These are phyloP conservation scores for Brienomyrus longianalis DNA, from an alignment of 2,113 vertebrate species.

Conservation along the genomic window DNA sequence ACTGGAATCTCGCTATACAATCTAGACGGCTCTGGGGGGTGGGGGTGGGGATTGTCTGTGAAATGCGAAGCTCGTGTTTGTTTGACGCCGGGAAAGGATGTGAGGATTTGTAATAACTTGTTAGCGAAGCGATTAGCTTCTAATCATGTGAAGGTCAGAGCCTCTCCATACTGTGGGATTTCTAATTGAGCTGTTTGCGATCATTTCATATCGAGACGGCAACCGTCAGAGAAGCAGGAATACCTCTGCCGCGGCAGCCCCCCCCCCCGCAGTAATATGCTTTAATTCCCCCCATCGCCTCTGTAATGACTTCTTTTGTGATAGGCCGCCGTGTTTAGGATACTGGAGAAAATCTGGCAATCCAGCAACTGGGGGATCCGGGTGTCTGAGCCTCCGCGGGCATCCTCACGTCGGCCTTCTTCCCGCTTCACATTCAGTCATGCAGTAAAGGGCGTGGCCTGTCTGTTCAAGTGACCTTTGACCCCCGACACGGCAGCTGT, in stretches of 20 bases:
- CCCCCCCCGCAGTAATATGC: slow-evolving; percentile 44
- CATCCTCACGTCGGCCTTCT: not conserved
- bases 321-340: slow-evolving; percentile 24
- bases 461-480: not conserved
- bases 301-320: slow-evolving; percentile 45
- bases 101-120: slow-evolving; percentile 26
- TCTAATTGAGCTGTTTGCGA: slow-evolving; percentile 57
- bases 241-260: slow-evolving; percentile 28
- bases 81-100: slow-evolving; percentile 8
- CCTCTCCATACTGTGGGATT: slow-evolving; percentile 30
- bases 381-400: too few relatives aligned
- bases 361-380: not conserved
- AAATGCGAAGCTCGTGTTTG: slow-evolving; percentile 44
- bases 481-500: not conserved
- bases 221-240: slow-evolving; percentile 32
- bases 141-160: slow-evolving; percentile 53
- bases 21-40: slow-evolving; percentile 28
- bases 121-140: slow-evolving; percentile 30
- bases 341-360: slow-evolving; percentile 14
- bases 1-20: slow-evolving; percentile 37
- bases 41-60: slow-evolving; percentile 45
- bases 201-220: slow-evolving; percentile 35
- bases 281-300: slow-evolving; percentile 41
- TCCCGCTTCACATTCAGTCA: not conserved
- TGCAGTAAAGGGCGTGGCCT: not conserved